These are phyloP conservation scores for Riparia riparia DNA, from an alignment of 2,113 vertebrate species.

Conservation along the genomic window DNA sequence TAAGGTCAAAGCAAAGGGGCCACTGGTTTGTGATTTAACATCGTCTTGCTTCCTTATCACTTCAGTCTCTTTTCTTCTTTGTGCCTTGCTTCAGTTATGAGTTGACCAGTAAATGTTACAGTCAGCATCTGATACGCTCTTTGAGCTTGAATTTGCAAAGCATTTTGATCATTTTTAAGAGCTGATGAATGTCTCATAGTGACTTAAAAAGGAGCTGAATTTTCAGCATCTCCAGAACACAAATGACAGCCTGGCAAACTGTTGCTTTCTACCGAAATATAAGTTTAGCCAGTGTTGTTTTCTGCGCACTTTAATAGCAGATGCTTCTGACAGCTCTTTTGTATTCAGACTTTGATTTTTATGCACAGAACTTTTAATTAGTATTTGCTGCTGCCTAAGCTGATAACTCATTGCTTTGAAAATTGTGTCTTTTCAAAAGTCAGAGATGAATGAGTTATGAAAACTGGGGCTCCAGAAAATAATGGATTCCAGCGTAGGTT, in stretches of 20 bases:
- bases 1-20: constrained; percentile 17
- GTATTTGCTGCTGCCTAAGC: constrained; percentile 28
- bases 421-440: background rate
- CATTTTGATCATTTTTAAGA: background rate
- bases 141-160: constrained; percentile 32
- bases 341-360: constrained; percentile 15
- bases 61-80: background rate
- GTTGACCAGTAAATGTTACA: constrained; percentile 6
- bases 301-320: constrained; percentile 23
- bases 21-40: background rate
- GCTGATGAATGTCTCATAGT: background rate
- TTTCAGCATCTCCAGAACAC: background rate
- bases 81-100: constrained; percentile 30
- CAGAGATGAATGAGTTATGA: background rate
- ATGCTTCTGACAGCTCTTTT: constrained; percentile 7
- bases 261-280: background rate
- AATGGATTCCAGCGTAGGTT: background rate
- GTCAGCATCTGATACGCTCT: background rate
- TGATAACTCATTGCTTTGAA: background rate
- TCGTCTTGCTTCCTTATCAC: background rate
- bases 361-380: background rate
- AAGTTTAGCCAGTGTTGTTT: background rate
- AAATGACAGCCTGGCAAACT: constrained; percentile 10
- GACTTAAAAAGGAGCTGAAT: constrained; percentile 5
- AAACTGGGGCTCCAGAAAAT: background rate